These are phyloP conservation scores for Catostylus mosaicus DNA, from an alignment of 30 jellyfish, hydroid and myxozoan species.

Conservation along the genomic window DNA sequence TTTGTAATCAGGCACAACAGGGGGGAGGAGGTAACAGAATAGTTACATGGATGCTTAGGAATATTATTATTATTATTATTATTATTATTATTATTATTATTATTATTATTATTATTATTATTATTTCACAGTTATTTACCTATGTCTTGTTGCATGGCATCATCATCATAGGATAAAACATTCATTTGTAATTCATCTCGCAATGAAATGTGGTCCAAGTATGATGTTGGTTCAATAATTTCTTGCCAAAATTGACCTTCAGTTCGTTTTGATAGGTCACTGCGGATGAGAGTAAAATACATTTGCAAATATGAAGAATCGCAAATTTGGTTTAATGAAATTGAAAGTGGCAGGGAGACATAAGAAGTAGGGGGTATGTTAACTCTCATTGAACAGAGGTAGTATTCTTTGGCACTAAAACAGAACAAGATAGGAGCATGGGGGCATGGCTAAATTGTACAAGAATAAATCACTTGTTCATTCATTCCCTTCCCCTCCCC, in stretches of 20 bases:
- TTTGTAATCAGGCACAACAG: no score
- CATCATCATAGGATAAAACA: conserved; percentile 65
- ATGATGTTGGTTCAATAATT: conserved; percentile 58
- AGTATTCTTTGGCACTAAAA: no score
- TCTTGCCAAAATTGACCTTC: conserved; percentile 66
- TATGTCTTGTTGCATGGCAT: conserved; percentile 22
- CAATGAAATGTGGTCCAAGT: conserved; percentile 37
- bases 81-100: not conserved
- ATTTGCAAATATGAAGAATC: not conserved
- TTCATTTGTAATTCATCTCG: conserved; percentile 73
- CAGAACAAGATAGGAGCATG: no score
- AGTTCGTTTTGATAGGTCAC: conserved; percentile 21
- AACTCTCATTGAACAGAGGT: no score
- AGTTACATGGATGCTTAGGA: no score
- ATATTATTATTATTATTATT: no score
- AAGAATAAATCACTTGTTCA: no score
- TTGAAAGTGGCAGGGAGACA: no score
- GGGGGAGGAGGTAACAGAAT: no score
- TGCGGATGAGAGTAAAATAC: not conserved
- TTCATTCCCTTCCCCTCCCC: no score
- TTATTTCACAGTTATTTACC: conserved; percentile 11
- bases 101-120: not conserved
- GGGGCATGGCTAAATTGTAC: no score
- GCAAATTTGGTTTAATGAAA: not conserved
- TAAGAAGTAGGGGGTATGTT: no score